A percentile compares a stretch with the other conserved stretches of the same genome.
Conservation (phyloP, 2,888 invertebrate genomes). For the Charanyca ferruginea region DNA sequence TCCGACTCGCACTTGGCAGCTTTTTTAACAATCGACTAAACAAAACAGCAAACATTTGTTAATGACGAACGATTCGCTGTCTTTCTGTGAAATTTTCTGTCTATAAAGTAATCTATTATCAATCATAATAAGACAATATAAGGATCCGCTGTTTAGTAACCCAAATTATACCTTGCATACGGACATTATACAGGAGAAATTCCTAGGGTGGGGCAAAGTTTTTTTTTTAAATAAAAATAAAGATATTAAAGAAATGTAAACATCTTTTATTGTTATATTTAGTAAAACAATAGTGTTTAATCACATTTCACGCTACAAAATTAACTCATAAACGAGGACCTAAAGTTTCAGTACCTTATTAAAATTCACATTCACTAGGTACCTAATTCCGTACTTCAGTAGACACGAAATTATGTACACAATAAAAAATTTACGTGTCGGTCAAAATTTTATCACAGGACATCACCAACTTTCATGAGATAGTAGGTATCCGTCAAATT, state of each 20-base stretch:
- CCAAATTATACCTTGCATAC: too few species aligned
- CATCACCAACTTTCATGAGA: conserved; percentile 31
- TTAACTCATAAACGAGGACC: conserved; percentile 24
- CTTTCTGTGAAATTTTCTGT: not conserved
- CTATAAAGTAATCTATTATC: not conserved
- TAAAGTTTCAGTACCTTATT: conserved; percentile 20
- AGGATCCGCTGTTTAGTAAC: too few species aligned
- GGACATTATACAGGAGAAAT: too few species aligned
- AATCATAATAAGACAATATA: not conserved
- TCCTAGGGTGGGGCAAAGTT: too few species aligned
- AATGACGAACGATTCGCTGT: not conserved
- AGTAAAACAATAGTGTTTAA: not conserved
- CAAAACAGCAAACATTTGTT: not conserved
- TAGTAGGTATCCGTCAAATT: conserved; percentile 22
- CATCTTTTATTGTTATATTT: not conserved
- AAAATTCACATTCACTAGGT: conserved; percentile 26
- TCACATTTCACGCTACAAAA: conserved; percentile 13
- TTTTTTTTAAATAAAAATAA: too few species aligned
- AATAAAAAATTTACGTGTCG: conserved; percentile 33
- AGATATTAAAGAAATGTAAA: not conserved
- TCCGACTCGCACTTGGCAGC: too few species aligned
- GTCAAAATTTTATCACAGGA: conserved; percentile 28
- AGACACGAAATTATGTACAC: conserved; percentile 25
- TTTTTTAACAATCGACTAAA: not conserved
- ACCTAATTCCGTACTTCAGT: conserved; percentile 1